Percentiles rank a stretch among this genome's conserved stretches.
phyloP scores from a whole-genome alignment of 2,113 vertebrate genomes.

The Dasyornis broadbenti region DNA sequence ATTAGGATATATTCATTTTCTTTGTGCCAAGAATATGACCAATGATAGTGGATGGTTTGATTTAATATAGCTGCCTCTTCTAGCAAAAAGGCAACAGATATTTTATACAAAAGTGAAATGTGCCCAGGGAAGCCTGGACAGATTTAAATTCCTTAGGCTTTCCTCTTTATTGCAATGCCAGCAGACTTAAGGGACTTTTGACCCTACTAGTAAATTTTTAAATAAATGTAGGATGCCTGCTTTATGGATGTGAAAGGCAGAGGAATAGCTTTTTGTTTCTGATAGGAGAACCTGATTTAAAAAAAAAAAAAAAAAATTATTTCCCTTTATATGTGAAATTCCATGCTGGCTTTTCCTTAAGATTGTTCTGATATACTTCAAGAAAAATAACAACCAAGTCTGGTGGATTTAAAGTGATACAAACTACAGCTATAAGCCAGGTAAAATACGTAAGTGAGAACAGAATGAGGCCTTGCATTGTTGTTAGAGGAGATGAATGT shows the following conservation, averaged over 20 bases:
- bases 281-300: background rate
- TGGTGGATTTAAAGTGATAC: background rate
- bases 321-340: background rate
- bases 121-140: conserved; percentile 11
- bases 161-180: conserved; percentile 41
- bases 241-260: background rate
- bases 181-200: conserved; percentile 54
- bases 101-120: conserved; percentile 28
- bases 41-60: background rate
- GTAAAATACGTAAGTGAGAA: background rate
- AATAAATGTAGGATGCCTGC: background rate
- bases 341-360: background rate
- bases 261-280: background rate
- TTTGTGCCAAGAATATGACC: background rate
- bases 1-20: background rate
- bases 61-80: conserved; percentile 1
- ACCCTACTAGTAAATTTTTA: background rate
- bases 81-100: background rate
- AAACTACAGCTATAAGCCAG: background rate
- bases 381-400: background rate
- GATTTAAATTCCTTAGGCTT: conserved; percentile 40
- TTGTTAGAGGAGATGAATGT: background rate
- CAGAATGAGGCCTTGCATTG: background rate
- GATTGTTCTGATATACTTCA: background rate
- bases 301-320: background rate